Evolutionary conservation across 2,888 invertebrate species (phyloP), one percentile per base, ranked within the genome.

Genomic region (Scaptomyza reducta): DNA sequence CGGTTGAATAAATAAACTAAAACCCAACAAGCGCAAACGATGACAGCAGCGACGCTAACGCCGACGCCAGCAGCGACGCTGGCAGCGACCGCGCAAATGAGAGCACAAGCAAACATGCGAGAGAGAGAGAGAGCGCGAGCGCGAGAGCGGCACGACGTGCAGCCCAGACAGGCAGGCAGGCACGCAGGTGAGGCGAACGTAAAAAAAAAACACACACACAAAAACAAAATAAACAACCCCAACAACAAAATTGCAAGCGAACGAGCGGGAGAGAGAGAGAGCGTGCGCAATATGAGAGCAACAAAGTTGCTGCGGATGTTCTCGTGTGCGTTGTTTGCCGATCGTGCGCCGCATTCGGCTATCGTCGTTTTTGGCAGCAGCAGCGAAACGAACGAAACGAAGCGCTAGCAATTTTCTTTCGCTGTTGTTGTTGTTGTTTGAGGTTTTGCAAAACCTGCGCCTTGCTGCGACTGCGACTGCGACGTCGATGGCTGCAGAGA

Each of bases 1-100:
- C 91, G 90, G 87, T 89, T 89, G 91, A 91, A 90, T 91, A 91
- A 91, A 91, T 91, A 91, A 91, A 90, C 86, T 82, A 85, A 78
- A 67, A 67, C 70, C 73, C 74, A 72, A 83, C 74, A 79, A 77
- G 77, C 77, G 71, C 64, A 65, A 55, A 64, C 71, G 65, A 60
- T 69, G 63, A 53, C 70, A 53, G 57, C 70, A 45, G 71, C 80
- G 38, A 49, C 59, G 29, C 31, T 46, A 25, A 41, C 54, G 10
- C 6, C 50, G 35, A 45, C 57, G 22, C 38, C 42, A 25, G 40
- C 53, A 13, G 46, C n/a, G 49, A 41, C 46, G 44, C 51, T 1
- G 45, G 35, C 73, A 63, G 54, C 25, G 45, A 9, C 67, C 38
- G 31, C 9, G 22, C 35, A 11, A n/a, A 42, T 27, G 64, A 60